Conservation (phyloP, 2,113 vertebrate genomes). For the Salvator merianae region DNA sequence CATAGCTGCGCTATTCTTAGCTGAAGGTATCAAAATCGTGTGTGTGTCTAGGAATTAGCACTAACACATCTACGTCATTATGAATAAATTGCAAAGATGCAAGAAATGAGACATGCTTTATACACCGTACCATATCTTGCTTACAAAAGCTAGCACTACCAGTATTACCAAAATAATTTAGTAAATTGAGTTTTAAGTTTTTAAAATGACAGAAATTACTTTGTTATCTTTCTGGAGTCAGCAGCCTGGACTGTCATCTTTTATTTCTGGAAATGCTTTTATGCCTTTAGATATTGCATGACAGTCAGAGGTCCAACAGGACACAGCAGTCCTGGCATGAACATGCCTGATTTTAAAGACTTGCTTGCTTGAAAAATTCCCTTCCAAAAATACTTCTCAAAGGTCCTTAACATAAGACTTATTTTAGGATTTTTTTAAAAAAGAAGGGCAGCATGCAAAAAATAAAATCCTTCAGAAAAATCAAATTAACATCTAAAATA, state of each 20-base stretch:
- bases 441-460: no score
- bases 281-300: background rate
- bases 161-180: slow-evolving; percentile 9
- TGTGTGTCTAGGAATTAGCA: background rate
- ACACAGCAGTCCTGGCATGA: background rate
- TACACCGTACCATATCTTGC: background rate
- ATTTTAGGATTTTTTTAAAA: no score
- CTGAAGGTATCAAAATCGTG: slow-evolving; percentile 1
- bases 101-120: slow-evolving; percentile 33
- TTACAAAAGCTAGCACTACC: slow-evolving; percentile 23
- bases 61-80: slow-evolving; percentile 21
- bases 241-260: background rate
- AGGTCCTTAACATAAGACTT: no score
- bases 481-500: no score
- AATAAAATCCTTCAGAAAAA: no score
- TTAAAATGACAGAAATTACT: background rate
- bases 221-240: background rate
- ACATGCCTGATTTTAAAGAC: background rate
- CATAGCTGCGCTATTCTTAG: slow-evolving; percentile 22
- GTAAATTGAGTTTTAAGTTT: background rate
- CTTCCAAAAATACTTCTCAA: background rate
- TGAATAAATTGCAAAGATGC: slow-evolving; percentile 38
- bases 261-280: background rate
- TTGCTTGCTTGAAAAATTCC: background rate
- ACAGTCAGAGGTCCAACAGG: background rate